Base-by-base conservation (phyloP, 1,140 invertebrate species). In the Bombyx mandarina region DNA sequence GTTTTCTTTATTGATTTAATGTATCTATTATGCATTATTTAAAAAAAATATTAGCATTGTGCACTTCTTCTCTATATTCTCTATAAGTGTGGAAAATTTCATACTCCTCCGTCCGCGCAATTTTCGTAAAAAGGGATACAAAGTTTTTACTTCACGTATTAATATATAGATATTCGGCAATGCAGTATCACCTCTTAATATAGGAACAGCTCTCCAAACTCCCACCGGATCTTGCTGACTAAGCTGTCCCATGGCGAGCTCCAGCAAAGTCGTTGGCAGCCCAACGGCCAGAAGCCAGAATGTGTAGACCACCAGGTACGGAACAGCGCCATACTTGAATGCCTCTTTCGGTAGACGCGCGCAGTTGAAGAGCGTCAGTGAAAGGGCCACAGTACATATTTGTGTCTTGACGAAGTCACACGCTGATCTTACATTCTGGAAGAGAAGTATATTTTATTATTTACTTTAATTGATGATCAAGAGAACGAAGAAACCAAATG, bases 161-260 rank as follows among this genome's bases (percentile, higher is more conserved):
- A 18, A 18, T 18, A 18, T 18, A 18, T 18, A 18, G 12, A 18
- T 18, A 18, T 35, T 35, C 4, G 26, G 26, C 26, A 35, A 50
- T 18, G 35, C 7, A 10, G 7, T 1, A 12, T 64, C 56, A 87
- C 82, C 84, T 75, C 77, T 76, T 54, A 87, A 73, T 61, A 87
- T 82, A 43, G 84, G 84, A 45, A 87, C 82, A 35, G 84, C 84
- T 54, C 84, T 77, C 84, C 84, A 87, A 8, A 87, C 80, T 3
- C 84, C 84, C 6, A 85, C 73, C 22, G 84, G 69, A 54, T 87
- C 84, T 60, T 87, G 84, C 43, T 81, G 79, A 44, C 80, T 82
- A 12, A 87, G 67, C 62, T 87, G 82, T 18, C 84, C 84, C 69
- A 83, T 82, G 2, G 78, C 71, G 18, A 87, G 57, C 61, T 87